Evolutionary conservation across 2,797 vertebrate species (phyloP).

Genomic region (Tokudaia muenninki): DNA sequence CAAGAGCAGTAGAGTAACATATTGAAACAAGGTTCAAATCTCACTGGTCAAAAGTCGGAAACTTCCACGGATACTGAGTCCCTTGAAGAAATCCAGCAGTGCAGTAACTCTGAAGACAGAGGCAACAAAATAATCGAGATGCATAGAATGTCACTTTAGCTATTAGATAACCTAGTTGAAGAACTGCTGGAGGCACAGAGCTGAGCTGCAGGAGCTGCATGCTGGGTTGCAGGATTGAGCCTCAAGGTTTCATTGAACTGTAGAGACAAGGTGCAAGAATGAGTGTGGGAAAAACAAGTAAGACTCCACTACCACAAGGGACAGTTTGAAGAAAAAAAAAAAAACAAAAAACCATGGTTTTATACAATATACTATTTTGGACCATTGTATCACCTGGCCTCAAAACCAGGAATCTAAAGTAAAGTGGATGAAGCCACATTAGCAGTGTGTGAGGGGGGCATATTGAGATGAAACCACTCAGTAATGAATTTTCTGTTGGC

Average conservation of each 20-base stretch:
- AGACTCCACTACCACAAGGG: background rate
- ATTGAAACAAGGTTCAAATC: background rate
- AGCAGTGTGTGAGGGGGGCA: too few species aligned
- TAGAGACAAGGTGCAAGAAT: background rate
- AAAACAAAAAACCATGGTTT: background rate
- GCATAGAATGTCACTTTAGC: background rate
- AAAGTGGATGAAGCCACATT: background rate
- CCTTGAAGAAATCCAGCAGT: background rate
- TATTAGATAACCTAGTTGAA: background rate
- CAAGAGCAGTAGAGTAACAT: background rate
- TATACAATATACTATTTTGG: background rate
- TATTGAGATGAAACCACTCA: background rate
- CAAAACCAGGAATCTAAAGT: background rate
- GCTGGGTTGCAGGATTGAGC: background rate
- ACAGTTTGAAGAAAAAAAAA: background rate
- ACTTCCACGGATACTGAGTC: background rate
- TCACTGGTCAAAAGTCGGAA: background rate
- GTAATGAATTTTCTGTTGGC: background rate
- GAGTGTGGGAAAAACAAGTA: background rate
- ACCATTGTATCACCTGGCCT: background rate
- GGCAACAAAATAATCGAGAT: background rate
- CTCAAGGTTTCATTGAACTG: background rate
- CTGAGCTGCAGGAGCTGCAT: background rate
- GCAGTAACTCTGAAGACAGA: background rate
- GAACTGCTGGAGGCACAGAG: background rate